Evolutionary conservation across 1,140 invertebrate genomes (phyloP).

Genomic region (Eurosta solidaginis): DNA sequence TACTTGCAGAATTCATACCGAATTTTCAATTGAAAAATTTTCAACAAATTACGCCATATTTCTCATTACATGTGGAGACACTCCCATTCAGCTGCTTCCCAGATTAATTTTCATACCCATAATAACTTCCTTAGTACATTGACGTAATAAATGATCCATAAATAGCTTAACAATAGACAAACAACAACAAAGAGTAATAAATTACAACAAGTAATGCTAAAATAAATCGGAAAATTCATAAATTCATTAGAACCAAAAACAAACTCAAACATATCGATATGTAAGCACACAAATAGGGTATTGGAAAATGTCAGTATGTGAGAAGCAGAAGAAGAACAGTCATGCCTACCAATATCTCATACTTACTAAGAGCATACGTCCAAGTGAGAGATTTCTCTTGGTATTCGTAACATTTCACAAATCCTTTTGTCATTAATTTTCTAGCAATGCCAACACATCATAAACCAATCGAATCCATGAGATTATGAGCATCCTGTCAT

Average conservation of each 20-base stretch:
- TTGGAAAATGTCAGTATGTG: neutral
- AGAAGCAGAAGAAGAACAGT: neutral
- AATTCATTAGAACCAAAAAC: neutral
- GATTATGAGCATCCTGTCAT: neutral
- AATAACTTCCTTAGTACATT: neutral
- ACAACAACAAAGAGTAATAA: neutral
- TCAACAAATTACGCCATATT: constrained; percentile 2
- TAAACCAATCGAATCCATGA: constrained; percentile 15
- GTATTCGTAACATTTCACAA: neutral
- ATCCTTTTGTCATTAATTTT: neutral
- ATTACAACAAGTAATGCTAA: neutral
- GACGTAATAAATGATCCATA: neutral
- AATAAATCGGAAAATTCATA: constrained; percentile 3
- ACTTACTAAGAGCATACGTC: neutral
- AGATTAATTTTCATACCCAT: neutral
- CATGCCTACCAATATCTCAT: neutral
- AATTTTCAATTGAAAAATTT: no score
- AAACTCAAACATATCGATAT: neutral
- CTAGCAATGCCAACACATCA: constrained; percentile 5
- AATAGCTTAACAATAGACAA: neutral
- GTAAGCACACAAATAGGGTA: neutral
- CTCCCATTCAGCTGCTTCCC: neutral
- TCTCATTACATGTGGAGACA: neutral
- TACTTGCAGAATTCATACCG: neutral
- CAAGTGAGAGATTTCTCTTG: neutral